Base-by-base conservation (phyloP, 2,797 vertebrate species). In the Caiman crocodilus region DNA sequence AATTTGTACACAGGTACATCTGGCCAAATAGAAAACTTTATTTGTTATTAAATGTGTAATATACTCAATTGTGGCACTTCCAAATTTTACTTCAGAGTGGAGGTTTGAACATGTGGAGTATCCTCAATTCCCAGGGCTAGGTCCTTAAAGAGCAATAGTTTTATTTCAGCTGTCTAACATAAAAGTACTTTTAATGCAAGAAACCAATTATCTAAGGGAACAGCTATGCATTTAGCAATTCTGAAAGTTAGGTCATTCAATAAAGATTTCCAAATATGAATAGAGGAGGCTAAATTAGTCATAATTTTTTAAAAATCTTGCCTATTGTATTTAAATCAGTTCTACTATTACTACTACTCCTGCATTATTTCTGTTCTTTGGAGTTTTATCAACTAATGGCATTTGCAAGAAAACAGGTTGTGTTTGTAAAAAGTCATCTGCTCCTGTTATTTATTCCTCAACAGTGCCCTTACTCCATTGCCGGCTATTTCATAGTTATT, bases 231-330 rank as follows among this genome's bases (percentile, higher is more conserved):
- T 5, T 50, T 20, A 16, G 14, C 20, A 55, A 61, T 91, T 87
- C n/a, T 42, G 55, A 89, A 88, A 59, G 80, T 42, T 67, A 92
- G 25, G 25, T 28, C 60, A 88, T 90, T 81, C 16, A 73, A 87
- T 6, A 14, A 60, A 14, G 42, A 80, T 2, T 61, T 56, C 35
- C 88, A 90, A 84, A 61, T 60, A 60, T 3, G n/a, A 91, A 91
- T 0, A 90, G 28, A 88, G 15, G 2, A 92, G 60, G 14, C 73
- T 63, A 55, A 42, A 35, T 76, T 30, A 85, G 42, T 11, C 61
- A 85, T 4, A 74, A 71, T 50, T 93, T 92, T 50, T 90, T n/a
- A 61, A 82, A 88, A 90, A 84, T 8, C 23, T 90, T n/a, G 13
- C n/a, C 30, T 35, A 83, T 74, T 35, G 64, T 16, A 74, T 1